Base-by-base conservation (phyloP, 2,888 invertebrate genomes). In the Heliconius erato region DNA sequence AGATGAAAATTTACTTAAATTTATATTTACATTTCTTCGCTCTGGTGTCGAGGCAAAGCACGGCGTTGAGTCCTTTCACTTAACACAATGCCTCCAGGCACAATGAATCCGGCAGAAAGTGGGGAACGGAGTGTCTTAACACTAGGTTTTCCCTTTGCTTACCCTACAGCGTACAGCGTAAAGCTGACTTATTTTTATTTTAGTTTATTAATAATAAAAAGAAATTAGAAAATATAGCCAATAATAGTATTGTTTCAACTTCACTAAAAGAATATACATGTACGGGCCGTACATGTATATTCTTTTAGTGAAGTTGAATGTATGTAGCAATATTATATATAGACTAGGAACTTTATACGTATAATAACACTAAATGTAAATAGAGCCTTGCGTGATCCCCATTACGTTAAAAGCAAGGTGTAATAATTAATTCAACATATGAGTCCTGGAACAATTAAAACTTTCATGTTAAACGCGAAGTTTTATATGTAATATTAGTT, bases 351-450 rank as follows among this genome's bases (percentile, higher is more conserved):
- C 74, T 77, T 74, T 82, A 79, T 77, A 82, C 49, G 35, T 78
- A 81, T 83, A 79, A 83, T 76, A 67, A 81, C 67, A 69, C 32
- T 80, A 72, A 81, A 32, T 59, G 80, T 63, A 79, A 85, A 82
- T 84, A 79, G 71, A 81, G 82, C 85, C 80, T 87, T 81, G 86
- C 87, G 87, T 88, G 87, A 86, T 82, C 63, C 35, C 63, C 79
- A 83, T 88, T 88, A 88, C 83, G 79, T 84, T 85, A 85, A 88
- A 88, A 87, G 85, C 81, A 82, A 83, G 80, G 81, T 83, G 59
- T 82, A 84, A 78, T 84, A 85, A 85, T 86, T 88, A 88, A 86
- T 87, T 87, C 83, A 82, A 67, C 68, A 71, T 79, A 28, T 23
- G 84, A 84, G 77, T 86, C 83, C 82, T 84, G 72, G 82, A 81